A percentile compares a stretch with the other conserved stretches of the same genome.
Evolutionary conservation across 2,797 vertebrate genomes (phyloP).

Genomic region (Delichon dasypus): DNA sequence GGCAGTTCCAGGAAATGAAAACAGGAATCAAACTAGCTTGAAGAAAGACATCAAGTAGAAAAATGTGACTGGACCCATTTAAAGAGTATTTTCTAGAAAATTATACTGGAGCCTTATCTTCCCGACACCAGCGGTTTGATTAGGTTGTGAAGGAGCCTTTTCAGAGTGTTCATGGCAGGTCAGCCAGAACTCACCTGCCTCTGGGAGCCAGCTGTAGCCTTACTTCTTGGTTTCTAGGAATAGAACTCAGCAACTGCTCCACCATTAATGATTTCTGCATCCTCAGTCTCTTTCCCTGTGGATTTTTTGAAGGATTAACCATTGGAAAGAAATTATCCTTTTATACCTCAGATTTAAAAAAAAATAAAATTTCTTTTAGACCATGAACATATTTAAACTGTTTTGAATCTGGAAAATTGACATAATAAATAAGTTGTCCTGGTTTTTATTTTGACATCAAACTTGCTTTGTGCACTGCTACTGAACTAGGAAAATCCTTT

Average conservation of each 20-base stretch:
- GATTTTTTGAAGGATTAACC: constrained; percentile 3
- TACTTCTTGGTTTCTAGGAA: not conserved
- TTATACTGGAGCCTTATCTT: not conserved
- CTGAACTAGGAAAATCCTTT: not conserved
- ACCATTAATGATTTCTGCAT: constrained; percentile 1
- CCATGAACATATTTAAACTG: not conserved
- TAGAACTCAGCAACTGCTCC: not conserved
- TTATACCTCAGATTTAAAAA: not conserved
- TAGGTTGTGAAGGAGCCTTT: not conserved
- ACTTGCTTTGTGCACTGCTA: not conserved
- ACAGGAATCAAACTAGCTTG: not conserved
- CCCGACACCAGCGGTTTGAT: not conserved
- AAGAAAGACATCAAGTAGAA: not conserved
- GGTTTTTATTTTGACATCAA: not conserved
- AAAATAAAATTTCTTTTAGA: not conserved
- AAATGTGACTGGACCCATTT: not conserved
- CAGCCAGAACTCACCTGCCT: not conserved
- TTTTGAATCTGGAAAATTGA: constrained; percentile 4
- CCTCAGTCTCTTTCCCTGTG: not conserved
- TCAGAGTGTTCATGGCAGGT: not conserved
- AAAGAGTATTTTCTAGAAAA: constrained; percentile 5
- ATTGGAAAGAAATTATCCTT: constrained; percentile 9
- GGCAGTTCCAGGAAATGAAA: not conserved
- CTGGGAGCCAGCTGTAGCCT: not conserved
- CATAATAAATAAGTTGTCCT: not conserved